Evolutionary conservation across 2,113 vertebrate genomes (phyloP).

Genomic region (Elgaria multicarinata): DNA sequence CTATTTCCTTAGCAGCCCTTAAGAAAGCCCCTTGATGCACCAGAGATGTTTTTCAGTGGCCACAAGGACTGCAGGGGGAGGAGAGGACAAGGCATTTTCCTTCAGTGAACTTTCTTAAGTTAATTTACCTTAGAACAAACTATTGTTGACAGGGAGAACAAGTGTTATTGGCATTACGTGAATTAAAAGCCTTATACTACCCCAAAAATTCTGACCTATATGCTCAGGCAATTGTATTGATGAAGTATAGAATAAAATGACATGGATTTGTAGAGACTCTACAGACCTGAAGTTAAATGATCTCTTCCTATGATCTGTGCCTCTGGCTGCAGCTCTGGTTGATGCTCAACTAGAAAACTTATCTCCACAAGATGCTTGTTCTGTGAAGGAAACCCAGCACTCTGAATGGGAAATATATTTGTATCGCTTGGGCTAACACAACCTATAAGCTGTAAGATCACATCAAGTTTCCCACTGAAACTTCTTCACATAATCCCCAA

Average conservation of each 20-base stretch:
- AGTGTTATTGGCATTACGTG: background rate
- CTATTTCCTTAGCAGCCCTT: background rate
- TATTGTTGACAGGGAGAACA: background rate
- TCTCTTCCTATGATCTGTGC: background rate
- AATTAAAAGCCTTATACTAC: background rate
- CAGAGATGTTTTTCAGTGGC: background rate
- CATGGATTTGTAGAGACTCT: background rate
- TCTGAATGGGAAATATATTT: too few relatives aligned
- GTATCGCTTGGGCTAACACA: too few relatives aligned
- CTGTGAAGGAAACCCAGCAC: too few relatives aligned
- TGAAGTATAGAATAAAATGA: background rate
- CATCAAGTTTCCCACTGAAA: too few relatives aligned
- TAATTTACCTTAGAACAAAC: background rate
- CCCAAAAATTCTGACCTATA: background rate
- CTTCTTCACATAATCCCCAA: too few relatives aligned
- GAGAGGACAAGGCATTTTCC: background rate
- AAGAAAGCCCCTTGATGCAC: background rate
- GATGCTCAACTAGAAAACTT: too few relatives aligned
- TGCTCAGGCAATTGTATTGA: background rate
- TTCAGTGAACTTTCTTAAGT: background rate
- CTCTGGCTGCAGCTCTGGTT: too few relatives aligned
- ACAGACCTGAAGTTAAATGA: background rate
- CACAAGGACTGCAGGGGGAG: too few relatives aligned
- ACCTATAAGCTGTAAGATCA: too few relatives aligned
- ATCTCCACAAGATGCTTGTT: too few relatives aligned